Base-by-base conservation (phyloP, 2,797 vertebrate species). In the Aphelocoma californica region DNA sequence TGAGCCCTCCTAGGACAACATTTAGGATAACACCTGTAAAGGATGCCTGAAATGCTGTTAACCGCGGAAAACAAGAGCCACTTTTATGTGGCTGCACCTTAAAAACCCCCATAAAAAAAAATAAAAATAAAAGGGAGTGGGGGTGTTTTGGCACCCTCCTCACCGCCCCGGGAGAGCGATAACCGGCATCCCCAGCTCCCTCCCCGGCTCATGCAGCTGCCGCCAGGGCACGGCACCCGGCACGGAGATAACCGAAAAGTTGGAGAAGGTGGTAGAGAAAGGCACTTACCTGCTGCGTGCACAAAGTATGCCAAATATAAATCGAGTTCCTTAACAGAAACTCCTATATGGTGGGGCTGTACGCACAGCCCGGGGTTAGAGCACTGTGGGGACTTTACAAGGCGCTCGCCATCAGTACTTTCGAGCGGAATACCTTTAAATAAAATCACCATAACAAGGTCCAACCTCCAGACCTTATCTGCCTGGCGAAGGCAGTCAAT, bases 391-490 rank as follows among this genome's bases (percentile, higher is more conserved):
- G 99, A 99, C 98, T 99, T 99, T 91, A 99, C 99, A 98, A 99
- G 99, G 95, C 99, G 98, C 98, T 99, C 99, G 61, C 99, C 99
- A 95, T 99, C 99, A 98, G 99, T 99, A 98, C 99, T 99, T 98
- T 99, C 99, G 85, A 99, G 99, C 91, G 99, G 99, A 98, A 99
- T 99, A 98, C 99, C 99, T 98, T 99, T 99, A 98, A 99, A 99
- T 98, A 99, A 98, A 98, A 99, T 99, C 98, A 99, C 99, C 99
- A 99, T 99, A 97, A 99, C 99, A 97, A 99, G 98, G 99, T 99
- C 99, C 98, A 99, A 98, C 94, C 99, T 98, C 99, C 99, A 99
- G 97, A 99, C 99, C 97, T 99, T 99, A 98, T 99, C 99, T 84
- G 99, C 99, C 98, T 99, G 99, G 90, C 99, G 99, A 96, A 99